Base-by-base conservation (phyloP, 2,888 invertebrate genomes). In the Scaptomyza caliginosa region DNA sequence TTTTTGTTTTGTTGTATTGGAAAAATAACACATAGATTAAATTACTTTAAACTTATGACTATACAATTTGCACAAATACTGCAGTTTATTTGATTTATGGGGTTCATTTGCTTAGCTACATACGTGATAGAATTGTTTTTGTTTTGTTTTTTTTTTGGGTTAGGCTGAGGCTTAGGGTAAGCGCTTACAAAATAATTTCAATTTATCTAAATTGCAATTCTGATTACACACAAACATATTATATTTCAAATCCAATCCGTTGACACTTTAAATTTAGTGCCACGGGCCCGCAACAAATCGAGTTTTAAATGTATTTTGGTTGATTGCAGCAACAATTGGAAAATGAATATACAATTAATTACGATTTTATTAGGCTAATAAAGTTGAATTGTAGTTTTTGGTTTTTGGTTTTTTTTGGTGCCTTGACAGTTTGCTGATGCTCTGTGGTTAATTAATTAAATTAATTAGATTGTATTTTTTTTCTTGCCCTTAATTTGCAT, bases 181-280 rank as follows among this genome's bases (percentile, higher is more conserved):
- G 39, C 13, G 48, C 64, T 66, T 62, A 67, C 39, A 40, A 67
- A 74, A 70, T 73, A 73, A 77, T 77, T 75, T 82, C 36, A 72
- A 82, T 86, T 82, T 80, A 82, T 79, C 80, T 85, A 85, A 83
- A 85, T 70, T 63, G 83, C 76, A 70, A 58, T 75, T 72, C 30
- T 26, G 17, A n/a, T 45, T 57, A 13, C 24, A 42, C 42, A 42
- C 32, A 16, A 26, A 43, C 42, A 39, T 36, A n/a, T 36, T 26
- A 46, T 26, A 56, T 62, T 50, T 49, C 7, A 66, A 73, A 51
- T 60, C 26, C 52, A 51, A 67, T 51, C 24, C 28, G 52, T 42
- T 34, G 28, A 55, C 50, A 67, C 16, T 48, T 16, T 17, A 40
- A 43, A 59, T 66, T 48, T 36, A 52, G 51, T 36, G 57, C 74